Base-by-base conservation (phyloP, 2,113 vertebrate species). In the Epinephelus fuscoguttatus region DNA sequence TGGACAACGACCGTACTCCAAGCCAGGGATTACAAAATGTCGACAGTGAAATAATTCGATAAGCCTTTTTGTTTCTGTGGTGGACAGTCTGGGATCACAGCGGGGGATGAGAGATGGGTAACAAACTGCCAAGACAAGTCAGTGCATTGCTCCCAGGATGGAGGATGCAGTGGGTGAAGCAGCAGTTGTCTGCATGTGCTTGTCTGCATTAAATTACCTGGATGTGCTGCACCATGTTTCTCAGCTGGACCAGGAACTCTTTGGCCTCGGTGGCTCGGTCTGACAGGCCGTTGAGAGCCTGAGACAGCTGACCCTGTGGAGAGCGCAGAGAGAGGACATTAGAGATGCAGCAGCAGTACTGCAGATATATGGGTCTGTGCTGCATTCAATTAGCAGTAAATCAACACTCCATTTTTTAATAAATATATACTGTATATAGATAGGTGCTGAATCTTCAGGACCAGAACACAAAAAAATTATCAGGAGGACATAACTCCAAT, bases 231-330 rank as follows among this genome's bases (percentile, higher is more conserved):
- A 99, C 97, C 97, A 98, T 99, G 92, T 97, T 99, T 72, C 97
- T 96, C 61, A 99, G 97, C 71, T 99, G 98, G 1, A 99, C 96
- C 89, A 99, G 95, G 86, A 99, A 99, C 85, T 99, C 98, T 92
- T 99, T 99, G 56, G 98, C 98, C 85, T 99, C 98, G 17, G 97
- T 98, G 85, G 98, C 98, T 93, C 97, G 95, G 93, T 99, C 98
- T 4, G 98, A 99, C 84, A 99, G 94, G 25, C 97, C 97, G 0
- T 97, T 99, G 69, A 99, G 94, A 3, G 97, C 98, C 92, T 99
- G 98, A 87, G 98, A 99, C 4, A 99, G 97, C 93, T 99, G 98
- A 86, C 96, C 98, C 98, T 99, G 94, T 17, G 82, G 89, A 73
- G 18, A 75, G 61, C 8, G 74, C 10, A 57, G 25, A 86, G 49